Conservation (phyloP, 1,140 invertebrate genomes). For the Bemisia tabaci region DNA sequence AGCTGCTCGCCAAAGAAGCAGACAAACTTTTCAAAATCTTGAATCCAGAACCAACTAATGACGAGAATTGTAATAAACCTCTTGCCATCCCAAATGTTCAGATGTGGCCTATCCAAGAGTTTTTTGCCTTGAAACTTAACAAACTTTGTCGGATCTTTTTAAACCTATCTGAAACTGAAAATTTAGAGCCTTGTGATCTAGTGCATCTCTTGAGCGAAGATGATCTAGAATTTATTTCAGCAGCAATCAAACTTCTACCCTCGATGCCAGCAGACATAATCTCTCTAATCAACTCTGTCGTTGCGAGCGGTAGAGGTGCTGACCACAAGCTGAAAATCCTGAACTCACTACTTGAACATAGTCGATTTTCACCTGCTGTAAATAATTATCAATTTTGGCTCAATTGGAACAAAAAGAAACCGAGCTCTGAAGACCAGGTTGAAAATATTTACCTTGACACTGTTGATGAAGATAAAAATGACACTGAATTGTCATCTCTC, state of each 20-base stretch:
- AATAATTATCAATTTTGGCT: not conserved
- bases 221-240: not conserved
- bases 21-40: not conserved
- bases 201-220: not conserved
- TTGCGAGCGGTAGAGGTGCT: not conserved
- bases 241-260: not conserved
- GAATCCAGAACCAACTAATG: not conserved
- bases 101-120: constrained; percentile 34
- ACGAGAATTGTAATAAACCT: not conserved
- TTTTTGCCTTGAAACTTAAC: constrained; percentile 26
- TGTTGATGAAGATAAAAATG: not conserved
- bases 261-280: not conserved
- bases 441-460: not conserved
- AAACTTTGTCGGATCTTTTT: not conserved
- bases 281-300: not conserved
- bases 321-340: not conserved
- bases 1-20: not conserved
- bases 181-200: not conserved
- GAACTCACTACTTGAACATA: not conserved
- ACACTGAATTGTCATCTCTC: not conserved
- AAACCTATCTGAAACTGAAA: not conserved
- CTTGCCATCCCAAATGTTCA: constrained; percentile 18
- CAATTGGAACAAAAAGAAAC: not conserved
- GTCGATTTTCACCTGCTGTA: not conserved
- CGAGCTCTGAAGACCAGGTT: not conserved